Base-by-base conservation (phyloP, 2,113 vertebrate genomes). In the Morone chrysops region DNA sequence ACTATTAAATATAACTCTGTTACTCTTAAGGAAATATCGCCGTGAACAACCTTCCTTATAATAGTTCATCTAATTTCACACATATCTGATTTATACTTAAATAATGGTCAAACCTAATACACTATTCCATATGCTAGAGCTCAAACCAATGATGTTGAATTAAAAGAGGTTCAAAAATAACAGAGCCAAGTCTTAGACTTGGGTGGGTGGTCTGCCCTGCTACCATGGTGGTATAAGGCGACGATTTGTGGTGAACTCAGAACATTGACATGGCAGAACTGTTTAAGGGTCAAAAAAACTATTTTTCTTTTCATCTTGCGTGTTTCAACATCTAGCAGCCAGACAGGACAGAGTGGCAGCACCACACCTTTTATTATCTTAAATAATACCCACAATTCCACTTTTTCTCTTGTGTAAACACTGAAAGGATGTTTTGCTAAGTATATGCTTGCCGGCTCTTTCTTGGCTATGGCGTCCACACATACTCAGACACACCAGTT, bases 141-240 rank as follows among this genome's bases (percentile, higher is more conserved):
- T 82, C 51, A 70, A 70, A 75, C 20, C 51, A 71, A 38, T 60
- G 71, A 80, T 14, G 68, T 48, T 61, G 36, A 81, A 88, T 84
- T 73, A 74, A 75, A 69, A 22, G 69, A 59, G 66, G 80, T 83
- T 88, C 10, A 83, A 82, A 76, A 90, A 83, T 68, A 90, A 89
- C 86, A 91, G 56, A 70, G 78, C 70, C 2, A 22, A 38, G 81
- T 81, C 62, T 81, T 84, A 25, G 71, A 86, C 80, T 86, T 66
- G 72, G 67, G 76, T 93, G 88, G 90, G 90, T 94, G 90, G 91
- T 91, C 90, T 71, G 80, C 31, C 2, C 80, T 4, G 59, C 91
- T 73, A 82, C 76, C 81, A 82, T 31, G 87, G 77, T 78, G 91
- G 87, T 82, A 88, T 0, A 50, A 88, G 71, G 86, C 18, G 75